Percentiles rank a stretch among this genome's conserved stretches.
Evolutionary conservation across 2,888 invertebrate species (phyloP).

Genomic region (Erebia aethiops): DNA sequence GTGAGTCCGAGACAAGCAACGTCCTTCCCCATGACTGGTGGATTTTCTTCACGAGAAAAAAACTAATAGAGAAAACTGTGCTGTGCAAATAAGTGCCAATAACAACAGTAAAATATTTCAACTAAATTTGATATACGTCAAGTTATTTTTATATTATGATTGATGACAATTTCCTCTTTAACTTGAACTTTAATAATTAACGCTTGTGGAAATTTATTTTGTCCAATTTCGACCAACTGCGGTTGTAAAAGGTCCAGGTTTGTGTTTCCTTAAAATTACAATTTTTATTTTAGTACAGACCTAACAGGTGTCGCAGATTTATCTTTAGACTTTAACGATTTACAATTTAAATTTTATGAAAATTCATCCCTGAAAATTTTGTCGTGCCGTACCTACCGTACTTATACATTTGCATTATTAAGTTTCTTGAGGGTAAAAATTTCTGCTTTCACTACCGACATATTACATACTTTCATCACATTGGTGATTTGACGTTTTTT

Average conservation of each 20-base stretch:
- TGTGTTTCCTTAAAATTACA: too few relatives aligned
- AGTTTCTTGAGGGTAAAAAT: not conserved
- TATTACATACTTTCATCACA: not conserved
- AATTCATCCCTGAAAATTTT: constrained; percentile 50
- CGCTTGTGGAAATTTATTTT: not conserved
- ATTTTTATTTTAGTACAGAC: not conserved
- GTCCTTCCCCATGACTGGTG: too few relatives aligned
- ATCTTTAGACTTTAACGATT: constrained; percentile 43
- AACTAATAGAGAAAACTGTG: too few relatives aligned
- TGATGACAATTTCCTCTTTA: too few relatives aligned
- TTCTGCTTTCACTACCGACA: not conserved
- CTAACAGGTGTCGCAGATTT: constrained; percentile 11
- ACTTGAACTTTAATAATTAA: too few relatives aligned
- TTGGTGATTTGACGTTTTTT: not conserved
- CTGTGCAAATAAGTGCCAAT: too few relatives aligned
- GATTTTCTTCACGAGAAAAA: too few relatives aligned
- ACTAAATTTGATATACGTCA: too few relatives aligned
- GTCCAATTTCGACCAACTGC: not conserved
- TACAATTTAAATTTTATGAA: constrained; percentile 66
- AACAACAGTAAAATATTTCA: too few relatives aligned
- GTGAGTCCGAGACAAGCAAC: too few relatives aligned
- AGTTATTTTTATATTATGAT: too few relatives aligned
- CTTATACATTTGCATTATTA: constrained; percentile 22
- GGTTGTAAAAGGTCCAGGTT: not conserved
- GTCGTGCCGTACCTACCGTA: constrained; percentile 12